phyloP scores from a whole-genome alignment of 2,113 vertebrate genomes.

The Sinosuthora webbiana region DNA sequence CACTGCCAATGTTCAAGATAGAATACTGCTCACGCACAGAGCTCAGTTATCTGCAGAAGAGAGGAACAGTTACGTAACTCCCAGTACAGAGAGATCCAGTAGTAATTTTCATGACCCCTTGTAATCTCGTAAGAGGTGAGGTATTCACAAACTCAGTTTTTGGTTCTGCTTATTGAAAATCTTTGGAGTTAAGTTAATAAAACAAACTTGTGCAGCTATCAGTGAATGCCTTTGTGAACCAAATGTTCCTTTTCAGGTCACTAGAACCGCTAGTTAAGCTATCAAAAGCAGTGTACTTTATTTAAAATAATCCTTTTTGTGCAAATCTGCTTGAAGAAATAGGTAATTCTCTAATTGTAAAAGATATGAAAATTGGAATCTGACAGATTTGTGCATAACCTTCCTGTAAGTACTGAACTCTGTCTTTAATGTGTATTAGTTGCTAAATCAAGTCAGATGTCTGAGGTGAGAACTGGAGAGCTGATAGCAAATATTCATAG shows the following conservation, averaged over 20 bases:
- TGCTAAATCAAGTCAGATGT: neutral
- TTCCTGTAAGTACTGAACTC: neutral
- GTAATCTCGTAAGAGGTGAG: neutral
- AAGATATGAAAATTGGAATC: neutral
- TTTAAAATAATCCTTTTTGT: neutral
- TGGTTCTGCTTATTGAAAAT: neutral
- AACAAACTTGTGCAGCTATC: neutral
- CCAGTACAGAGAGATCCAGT: neutral
- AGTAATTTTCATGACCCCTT: neutral
- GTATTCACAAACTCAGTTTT: neutral
- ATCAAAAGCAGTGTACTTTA: neutral
- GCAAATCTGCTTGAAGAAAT: neutral
- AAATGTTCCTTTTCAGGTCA: neutral
- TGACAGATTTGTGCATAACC: neutral
- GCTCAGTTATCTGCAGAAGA: neutral
- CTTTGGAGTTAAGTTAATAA: neutral
- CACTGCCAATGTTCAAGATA: neutral
- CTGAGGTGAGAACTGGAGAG: neutral
- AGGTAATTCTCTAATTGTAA: neutral
- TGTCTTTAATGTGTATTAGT: neutral
- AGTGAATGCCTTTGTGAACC: neutral
- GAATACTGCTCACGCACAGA: neutral
- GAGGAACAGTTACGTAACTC: neutral
- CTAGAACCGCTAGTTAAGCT: neutral
- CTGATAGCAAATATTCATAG: slow-evolving; percentile 10